Percentiles rank a stretch among this genome's conserved stretches.
phyloP scores from a whole-genome alignment of 2,113 vertebrate genomes.

The Ibidorhyncha struthersii region DNA sequence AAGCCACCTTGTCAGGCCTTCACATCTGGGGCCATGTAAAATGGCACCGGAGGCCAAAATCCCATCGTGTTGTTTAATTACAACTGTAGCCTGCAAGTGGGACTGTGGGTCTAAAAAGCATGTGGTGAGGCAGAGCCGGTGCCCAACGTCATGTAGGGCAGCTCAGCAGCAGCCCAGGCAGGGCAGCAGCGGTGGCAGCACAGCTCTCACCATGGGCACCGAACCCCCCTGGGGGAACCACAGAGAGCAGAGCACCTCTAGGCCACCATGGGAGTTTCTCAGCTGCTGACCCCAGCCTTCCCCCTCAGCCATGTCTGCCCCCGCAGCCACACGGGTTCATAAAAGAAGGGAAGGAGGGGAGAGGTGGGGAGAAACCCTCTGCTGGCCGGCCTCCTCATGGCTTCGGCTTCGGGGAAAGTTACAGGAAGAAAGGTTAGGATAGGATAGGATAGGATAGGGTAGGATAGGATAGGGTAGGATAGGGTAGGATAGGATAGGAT shows the following conservation, averaged over 20 bases:
- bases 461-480: too few species aligned
- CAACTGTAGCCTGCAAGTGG: neutral
- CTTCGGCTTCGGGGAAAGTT: neutral
- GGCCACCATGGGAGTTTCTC: neutral
- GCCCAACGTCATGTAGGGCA: too few species aligned
- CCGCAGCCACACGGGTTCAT: rapidly evolving
- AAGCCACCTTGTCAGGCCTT: neutral
- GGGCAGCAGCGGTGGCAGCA: rapidly evolving
- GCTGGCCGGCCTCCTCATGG: neutral
- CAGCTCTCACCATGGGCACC: neutral
- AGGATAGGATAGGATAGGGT: too few species aligned
- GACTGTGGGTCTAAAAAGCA: neutral
- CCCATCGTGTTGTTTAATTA: neutral
- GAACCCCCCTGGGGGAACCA: rapidly evolving
- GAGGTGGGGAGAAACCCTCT: neutral
- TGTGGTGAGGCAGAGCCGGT: neutral
- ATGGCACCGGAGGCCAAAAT: neutral
- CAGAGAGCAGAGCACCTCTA: neutral
- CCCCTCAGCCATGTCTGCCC: neutral
- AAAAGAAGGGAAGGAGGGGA: neutral
- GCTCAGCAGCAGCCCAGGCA: neutral
- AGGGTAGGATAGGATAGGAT: too few species aligned
- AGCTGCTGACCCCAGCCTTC: neutral
- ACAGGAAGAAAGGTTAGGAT: too few species aligned
- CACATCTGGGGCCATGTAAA: neutral